Percentiles rank a stretch among this genome's conserved stretches.
Evolutionary conservation across 1,140 invertebrate species (phyloP).

Genomic region (Bombus superbus): DNA sequence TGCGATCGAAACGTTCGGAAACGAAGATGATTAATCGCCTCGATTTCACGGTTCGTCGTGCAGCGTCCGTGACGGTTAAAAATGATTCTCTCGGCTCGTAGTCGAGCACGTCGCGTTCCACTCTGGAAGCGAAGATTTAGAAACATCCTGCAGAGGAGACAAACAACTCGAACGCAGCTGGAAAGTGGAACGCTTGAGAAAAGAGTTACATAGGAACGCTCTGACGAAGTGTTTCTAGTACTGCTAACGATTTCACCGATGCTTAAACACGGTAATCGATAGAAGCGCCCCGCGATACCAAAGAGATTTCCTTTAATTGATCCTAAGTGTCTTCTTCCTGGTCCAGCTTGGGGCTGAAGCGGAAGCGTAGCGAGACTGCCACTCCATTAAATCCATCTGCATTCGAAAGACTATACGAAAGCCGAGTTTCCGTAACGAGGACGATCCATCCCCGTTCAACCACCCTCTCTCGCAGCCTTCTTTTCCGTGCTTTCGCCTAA

Average conservation of each 20-base stretch:
- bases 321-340: conserved; percentile 45
- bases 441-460: conserved; percentile 42
- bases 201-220: too few species aligned
- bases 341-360: not conserved
- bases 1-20: not conserved
- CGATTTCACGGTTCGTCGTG: not conserved
- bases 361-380: conserved; percentile 8
- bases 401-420: conserved; percentile 57
- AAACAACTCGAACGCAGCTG: not conserved
- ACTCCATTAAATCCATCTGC: conserved; percentile 68
- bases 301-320: conserved; percentile 67
- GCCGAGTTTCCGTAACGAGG: conserved; percentile 33
- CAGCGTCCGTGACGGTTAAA: too few species aligned
- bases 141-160: not conserved
- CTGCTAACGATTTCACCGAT: conserved; percentile 24
- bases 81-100: too few species aligned
- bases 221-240: too few species aligned
- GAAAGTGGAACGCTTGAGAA: too few species aligned
- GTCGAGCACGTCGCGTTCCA: too few species aligned
- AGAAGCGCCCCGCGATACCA: conserved; percentile 37
- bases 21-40: conserved; percentile 47
- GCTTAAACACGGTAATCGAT: conserved; percentile 51
- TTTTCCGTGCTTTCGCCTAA: conserved; percentile 10
- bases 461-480: not conserved
- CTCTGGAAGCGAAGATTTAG: conserved; percentile 4